Evolutionary conservation across 1,140 invertebrate genomes (phyloP).

Genomic region (Drosophila rhopaloa): DNA sequence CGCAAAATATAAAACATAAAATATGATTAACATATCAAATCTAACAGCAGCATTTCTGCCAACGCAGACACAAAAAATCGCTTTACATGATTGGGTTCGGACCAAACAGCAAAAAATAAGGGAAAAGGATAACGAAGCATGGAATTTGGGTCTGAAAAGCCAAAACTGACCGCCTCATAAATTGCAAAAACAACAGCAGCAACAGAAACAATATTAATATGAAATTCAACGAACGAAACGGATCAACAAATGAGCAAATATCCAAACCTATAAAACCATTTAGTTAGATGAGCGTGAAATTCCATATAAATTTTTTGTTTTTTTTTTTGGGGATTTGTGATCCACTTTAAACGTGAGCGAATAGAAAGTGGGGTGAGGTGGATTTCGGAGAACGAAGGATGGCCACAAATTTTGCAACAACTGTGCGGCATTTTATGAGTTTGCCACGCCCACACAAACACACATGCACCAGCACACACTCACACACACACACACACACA

Average conservation of each 20-base stretch:
- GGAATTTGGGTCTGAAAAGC: constrained; percentile 28
- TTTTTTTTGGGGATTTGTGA: constrained; percentile 30
- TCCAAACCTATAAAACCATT: constrained; percentile 78
- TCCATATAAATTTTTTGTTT: constrained; percentile 6
- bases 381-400: constrained; percentile 22
- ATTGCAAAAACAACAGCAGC: constrained; percentile 51
- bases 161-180: constrained; percentile 77
- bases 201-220: constrained; percentile 40
- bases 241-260: constrained; percentile 76
- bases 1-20: constrained; percentile 76
- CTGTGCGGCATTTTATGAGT: constrained; percentile 73
- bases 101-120: constrained; percentile 2
- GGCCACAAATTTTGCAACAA: constrained; percentile 72
- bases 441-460: constrained; percentile 49
- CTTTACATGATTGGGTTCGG: constrained; percentile 28
- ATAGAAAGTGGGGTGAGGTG: constrained; percentile 6
- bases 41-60: constrained; percentile 28
- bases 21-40: constrained; percentile 76
- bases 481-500: constrained; percentile 12
- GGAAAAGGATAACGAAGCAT: constrained; percentile 62
- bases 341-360: constrained; percentile 26
- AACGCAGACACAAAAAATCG: constrained; percentile 34
- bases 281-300: constrained; percentile 80
- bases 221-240: constrained; percentile 57
- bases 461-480: constrained; percentile 5